Percentiles rank a stretch among this genome's conserved stretches.
phyloP scores from a whole-genome alignment of 2,797 vertebrate genomes.

The Ctenopoma kingsleyae region DNA sequence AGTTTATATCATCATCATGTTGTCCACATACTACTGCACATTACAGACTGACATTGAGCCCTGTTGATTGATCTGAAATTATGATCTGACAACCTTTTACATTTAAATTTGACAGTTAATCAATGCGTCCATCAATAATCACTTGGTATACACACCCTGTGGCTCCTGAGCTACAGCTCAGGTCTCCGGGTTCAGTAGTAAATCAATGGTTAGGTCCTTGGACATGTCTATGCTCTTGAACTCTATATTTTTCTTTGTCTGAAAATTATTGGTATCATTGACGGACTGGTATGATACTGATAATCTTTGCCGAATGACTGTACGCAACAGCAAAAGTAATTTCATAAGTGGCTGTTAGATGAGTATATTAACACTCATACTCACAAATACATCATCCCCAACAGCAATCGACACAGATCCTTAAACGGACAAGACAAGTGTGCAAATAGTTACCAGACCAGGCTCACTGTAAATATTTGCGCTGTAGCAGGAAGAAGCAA shows the following conservation, averaged over 20 bases:
- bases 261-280: not conserved
- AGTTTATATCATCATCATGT: slow-evolving; percentile 23
- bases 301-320: not conserved
- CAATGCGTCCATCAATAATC: slow-evolving; percentile 69
- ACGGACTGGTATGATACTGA: not conserved
- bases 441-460: not conserved
- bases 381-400: not conserved
- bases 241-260: not conserved
- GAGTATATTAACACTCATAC: not conserved
- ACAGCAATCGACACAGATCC: not conserved
- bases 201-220: slow-evolving; percentile 57
- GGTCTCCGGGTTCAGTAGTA: slow-evolving; percentile 54
- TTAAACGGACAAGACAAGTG: not conserved
- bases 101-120: slow-evolving; percentile 74
- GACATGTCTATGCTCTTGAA: slow-evolving; percentile 27
- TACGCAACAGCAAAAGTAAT: not conserved
- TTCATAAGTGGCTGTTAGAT: not conserved
- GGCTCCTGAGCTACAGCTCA: slow-evolving; percentile 55
- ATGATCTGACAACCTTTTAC: slow-evolving; percentile 58
- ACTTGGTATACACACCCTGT: slow-evolving; percentile 38
- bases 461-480: not conserved
- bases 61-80: slow-evolving; percentile 72
- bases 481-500: not conserved
- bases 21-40: slow-evolving; percentile 45
- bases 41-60: slow-evolving; percentile 47